A percentile compares a stretch with the other conserved stretches of the same genome.
Conservation (phyloP, 1,140 invertebrate species). For the Vanessa tameamea region DNA sequence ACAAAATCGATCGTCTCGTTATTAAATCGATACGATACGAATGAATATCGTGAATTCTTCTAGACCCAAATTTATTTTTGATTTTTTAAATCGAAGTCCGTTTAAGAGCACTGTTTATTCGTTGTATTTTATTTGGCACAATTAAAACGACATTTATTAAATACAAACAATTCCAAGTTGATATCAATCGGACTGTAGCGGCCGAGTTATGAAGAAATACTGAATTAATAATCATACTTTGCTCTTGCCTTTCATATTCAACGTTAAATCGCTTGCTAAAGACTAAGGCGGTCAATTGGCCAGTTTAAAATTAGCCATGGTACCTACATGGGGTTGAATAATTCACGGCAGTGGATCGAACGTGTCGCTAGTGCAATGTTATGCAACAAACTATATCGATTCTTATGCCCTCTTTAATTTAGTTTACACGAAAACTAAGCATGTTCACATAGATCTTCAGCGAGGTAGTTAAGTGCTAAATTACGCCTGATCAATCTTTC, state of each 20-base stretch:
- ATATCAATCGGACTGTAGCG: not conserved
- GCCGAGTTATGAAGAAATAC: not conserved
- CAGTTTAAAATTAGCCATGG: conserved; percentile 49
- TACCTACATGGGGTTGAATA: conserved; percentile 39
- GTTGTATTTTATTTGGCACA: no score
- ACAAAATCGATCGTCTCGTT: no score
- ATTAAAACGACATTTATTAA: no score
- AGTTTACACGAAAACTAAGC: conserved; percentile 9
- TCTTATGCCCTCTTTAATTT: conserved; percentile 30
- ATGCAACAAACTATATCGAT: conserved; percentile 43
- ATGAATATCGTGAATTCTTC: no score
- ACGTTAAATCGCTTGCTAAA: not conserved
- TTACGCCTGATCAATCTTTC: conserved; percentile 3
- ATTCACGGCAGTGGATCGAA: conserved; percentile 40
- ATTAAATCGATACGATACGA: no score
- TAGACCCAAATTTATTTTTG: no score
- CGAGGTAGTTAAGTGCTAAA: not conserved
- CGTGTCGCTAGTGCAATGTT: conserved; percentile 38
- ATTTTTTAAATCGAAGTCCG: no score
- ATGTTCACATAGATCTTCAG: not conserved
- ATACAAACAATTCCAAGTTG: no score
- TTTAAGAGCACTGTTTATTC: no score
- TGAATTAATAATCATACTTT: conserved; percentile 4
- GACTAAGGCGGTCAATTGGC: conserved; percentile 36
- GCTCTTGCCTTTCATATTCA: not conserved